Conservation (phyloP, 2,888 invertebrate species). For the Homarus gammarus region DNA sequence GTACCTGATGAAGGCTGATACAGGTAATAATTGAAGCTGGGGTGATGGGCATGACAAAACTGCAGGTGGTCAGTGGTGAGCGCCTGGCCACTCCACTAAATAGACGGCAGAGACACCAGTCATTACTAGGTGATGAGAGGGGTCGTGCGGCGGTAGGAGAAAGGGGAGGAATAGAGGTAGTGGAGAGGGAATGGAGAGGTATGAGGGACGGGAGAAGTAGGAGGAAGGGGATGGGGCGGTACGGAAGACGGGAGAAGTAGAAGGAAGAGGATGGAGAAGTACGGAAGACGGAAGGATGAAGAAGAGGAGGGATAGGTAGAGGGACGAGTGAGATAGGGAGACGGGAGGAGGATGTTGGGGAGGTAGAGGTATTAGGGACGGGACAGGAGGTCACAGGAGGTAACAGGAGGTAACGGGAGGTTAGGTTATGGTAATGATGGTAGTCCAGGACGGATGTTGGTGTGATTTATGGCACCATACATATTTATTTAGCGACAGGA, state of each 20-base stretch:
- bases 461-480: too few relatives aligned
- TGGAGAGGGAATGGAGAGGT: neutral
- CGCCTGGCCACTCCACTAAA: neutral
- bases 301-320: too few relatives aligned
- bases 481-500: too few relatives aligned
- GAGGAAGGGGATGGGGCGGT: neutral
- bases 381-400: neutral
- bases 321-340: too few relatives aligned
- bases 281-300: neutral
- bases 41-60: neutral
- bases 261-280: neutral
- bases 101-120: neutral
- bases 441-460: too few relatives aligned
- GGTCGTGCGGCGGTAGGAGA: too few relatives aligned
- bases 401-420: neutral
- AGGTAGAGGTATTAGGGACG: neutral
- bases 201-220: neutral
- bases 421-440: too few relatives aligned
- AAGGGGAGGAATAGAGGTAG: neutral
- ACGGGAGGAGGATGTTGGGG: neutral
- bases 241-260: neutral
- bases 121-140: too few relatives aligned
- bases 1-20: slow-evolving; percentile 11
- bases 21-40: neutral
- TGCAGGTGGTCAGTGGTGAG: slow-evolving; percentile 12